Percentiles rank a stretch among this genome's conserved stretches.
phyloP scores from a whole-genome alignment of 2,113 vertebrate genomes.

The Menura novaehollandiae region DNA sequence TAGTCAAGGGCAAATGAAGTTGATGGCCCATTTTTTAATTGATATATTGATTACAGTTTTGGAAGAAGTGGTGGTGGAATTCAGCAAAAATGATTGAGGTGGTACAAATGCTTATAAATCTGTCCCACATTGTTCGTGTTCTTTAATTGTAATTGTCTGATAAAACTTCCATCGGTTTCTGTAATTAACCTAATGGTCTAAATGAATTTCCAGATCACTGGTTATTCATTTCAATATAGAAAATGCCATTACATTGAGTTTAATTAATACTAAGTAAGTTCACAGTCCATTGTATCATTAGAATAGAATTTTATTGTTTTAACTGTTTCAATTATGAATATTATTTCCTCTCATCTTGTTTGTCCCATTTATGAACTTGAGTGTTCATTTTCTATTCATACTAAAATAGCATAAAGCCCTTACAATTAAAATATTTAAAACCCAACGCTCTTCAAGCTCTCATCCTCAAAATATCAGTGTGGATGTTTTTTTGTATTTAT shows the following conservation, averaged over 20 bases:
- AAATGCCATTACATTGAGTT: constrained; percentile 53
- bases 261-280: constrained; percentile 60
- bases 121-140: constrained; percentile 48
- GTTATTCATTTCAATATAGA: constrained; percentile 62
- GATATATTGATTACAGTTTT: constrained; percentile 62
- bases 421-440: background rate
- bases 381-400: background rate
- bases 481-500: background rate
- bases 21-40: constrained; percentile 55
- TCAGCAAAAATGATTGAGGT: constrained; percentile 65
- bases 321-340: constrained; percentile 29
- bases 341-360: background rate
- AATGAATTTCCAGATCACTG: constrained; percentile 76
- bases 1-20: constrained; percentile 45
- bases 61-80: constrained; percentile 22
- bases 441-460: background rate
- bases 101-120: constrained; percentile 68
- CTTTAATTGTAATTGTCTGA: constrained; percentile 70
- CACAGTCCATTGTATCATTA: constrained; percentile 15
- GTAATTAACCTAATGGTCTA: constrained; percentile 77
- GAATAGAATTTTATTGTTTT: constrained; percentile 24
- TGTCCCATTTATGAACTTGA: background rate
- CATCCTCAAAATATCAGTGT: constrained; percentile 12
- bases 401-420: background rate
- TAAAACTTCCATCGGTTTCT: constrained; percentile 73